Base-by-base conservation (phyloP, 1,140 invertebrate species). In the Dryas iulia region DNA sequence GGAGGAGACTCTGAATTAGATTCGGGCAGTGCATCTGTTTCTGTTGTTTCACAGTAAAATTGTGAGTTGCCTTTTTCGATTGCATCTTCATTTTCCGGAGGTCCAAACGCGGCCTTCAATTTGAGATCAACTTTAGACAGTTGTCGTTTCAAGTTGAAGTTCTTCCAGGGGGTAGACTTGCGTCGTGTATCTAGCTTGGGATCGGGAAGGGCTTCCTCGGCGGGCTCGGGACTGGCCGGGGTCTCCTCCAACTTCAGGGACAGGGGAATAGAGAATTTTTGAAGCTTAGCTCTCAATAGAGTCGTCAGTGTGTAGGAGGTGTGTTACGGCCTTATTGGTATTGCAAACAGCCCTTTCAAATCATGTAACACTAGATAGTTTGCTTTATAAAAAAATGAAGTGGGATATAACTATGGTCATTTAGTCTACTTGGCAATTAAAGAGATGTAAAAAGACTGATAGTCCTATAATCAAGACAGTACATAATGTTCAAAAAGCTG, bases 101-200 rank as follows among this genome's bases (percentile, higher is more conserved):
- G 87, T 56, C 92, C 93, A 86, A 93, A 94, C 67, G 92, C 94
- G 74, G 94, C 95, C 81, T 96, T 96, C 72, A 96, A 93, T 87
- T 96, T 96, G 77, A 96, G 93, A 89, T 97, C 96, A 64, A 96
- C 96, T 89, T 94, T 96, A 67, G 95, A 96, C 72, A 97, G 93
- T 87, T 96, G 96, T 82, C 96, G 94, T 87, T 96, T 97, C 47
- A 97, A 92, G 81, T 94, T 96, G 86, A 96, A 95, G 63, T 93
- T 94, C 87, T 94, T 95, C 94, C 95, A 95, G 35, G 94, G 93
- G 10, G 93, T 93, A 57, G 94, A 94, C 79, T 94, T 94, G 35
- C 94, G 90, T 70, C 88, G 72, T 6, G 84, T 73, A 62, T 87
- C 86, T 52, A 82, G 73, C 63, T 85, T 84, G 60, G 76, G 73